Conservation (phyloP, 2,113 vertebrate genomes). For the Melanerpes aurifrons region DNA sequence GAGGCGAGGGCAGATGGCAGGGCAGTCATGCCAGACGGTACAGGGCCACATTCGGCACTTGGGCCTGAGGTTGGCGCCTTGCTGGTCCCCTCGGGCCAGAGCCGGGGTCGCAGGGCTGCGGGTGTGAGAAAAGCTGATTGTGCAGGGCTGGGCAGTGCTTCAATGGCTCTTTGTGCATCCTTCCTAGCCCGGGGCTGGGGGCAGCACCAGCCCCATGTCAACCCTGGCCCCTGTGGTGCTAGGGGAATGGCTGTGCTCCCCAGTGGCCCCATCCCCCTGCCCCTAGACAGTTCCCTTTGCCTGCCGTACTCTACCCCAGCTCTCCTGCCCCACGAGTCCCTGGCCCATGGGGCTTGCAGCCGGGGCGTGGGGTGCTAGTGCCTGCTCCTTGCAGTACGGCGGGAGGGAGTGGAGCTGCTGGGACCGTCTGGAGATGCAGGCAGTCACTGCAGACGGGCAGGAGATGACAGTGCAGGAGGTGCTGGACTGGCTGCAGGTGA, state of each 20-base stretch:
- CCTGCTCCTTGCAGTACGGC: conserved; percentile 78
- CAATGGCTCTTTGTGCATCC: conserved; percentile 45
- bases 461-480: conserved; percentile 85
- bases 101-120: not conserved
- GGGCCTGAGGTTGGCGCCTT: not conserved
- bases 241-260: not conserved
- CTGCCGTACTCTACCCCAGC: not conserved
- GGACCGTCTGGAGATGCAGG: conserved; percentile 80
- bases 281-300: not conserved
- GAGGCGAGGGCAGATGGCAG: conserved; percentile 42
- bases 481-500: conserved; percentile 84
- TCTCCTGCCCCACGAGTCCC: not conserved
- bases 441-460: conserved; percentile 64
- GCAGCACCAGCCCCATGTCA: not conserved
- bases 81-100: not conserved
- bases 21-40: not conserved
- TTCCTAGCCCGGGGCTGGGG: not conserved
- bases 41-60: fast-evolving
- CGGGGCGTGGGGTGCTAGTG: not conserved
- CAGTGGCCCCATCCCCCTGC: not conserved
- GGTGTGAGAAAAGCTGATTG: conserved; percentile 50
- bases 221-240: not conserved
- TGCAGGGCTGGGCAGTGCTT: not conserved
- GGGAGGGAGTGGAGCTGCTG: conserved; percentile 81
- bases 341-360: not conserved